Conservation (phyloP, 2,113 vertebrate species). For the Apteryx mantelli region DNA sequence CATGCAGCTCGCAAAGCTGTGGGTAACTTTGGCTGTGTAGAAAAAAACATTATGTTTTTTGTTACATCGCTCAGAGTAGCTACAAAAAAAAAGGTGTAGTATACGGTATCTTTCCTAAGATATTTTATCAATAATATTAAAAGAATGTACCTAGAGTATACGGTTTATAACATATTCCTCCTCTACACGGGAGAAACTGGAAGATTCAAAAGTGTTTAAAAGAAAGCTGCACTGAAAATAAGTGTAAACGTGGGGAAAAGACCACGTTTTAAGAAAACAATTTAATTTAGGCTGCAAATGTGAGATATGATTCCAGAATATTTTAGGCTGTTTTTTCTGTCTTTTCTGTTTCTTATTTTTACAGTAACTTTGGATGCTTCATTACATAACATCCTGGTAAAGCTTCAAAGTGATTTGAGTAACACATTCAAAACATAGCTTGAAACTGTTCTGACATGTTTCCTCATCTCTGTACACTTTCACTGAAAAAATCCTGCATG, state of each 20-base stretch:
- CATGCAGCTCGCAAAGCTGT: background rate
- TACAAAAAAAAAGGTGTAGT: no score
- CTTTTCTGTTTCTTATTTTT: background rate
- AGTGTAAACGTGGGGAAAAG: background rate
- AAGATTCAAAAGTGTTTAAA: background rate
- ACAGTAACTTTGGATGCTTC: background rate
- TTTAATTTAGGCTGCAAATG: background rate
- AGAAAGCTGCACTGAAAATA: background rate
- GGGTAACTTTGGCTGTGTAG: constrained; percentile 42
- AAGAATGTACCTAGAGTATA: rapidly evolving
- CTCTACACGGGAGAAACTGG: background rate
- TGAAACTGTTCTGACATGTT: background rate
- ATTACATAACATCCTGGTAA: background rate
- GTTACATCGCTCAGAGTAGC: background rate
- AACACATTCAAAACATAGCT: background rate
- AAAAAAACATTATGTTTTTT: background rate
- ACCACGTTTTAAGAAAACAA: background rate
- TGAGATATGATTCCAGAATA: background rate
- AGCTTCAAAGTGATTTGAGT: background rate
- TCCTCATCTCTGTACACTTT: background rate
- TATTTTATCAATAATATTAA: background rate
- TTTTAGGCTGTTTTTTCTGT: background rate
- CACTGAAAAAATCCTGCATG: background rate
- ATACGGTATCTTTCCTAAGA: background rate
- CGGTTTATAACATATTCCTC: background rate